A percentile compares a stretch with the other conserved stretches of the same genome.
These are phyloP conservation scores for Ctenoplectra terminalis DNA, from an alignment of 1,140 invertebrate genomes.

Conservation along the genomic window DNA sequence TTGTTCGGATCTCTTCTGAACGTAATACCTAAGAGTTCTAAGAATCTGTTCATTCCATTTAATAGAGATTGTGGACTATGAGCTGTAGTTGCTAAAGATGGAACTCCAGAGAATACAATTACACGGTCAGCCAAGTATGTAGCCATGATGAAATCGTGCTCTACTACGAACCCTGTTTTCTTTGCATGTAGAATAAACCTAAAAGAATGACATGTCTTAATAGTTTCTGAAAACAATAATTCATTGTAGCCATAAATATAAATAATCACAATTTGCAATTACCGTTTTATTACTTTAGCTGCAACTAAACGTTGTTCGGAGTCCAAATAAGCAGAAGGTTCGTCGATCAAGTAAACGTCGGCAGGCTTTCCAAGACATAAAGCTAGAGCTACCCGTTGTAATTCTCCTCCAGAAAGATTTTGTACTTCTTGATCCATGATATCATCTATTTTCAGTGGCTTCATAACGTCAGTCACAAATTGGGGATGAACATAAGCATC, in stretches of 20 bases:
- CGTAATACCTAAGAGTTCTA: slow-evolving; percentile 98
- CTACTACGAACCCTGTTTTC: slow-evolving; percentile 99
- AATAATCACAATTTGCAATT: slow-evolving; percentile 50
- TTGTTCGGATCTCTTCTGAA: slow-evolving; percentile 99
- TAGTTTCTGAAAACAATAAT: neutral
- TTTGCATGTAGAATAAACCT: slow-evolving; percentile 99
- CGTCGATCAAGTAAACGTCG: slow-evolving; percentile 99
- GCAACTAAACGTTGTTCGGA: slow-evolving; percentile 99
- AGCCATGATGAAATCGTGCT: slow-evolving; percentile 99
- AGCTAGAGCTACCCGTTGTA: slow-evolving; percentile 98
- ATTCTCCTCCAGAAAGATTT: slow-evolving; percentile 99
- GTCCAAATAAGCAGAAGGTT: slow-evolving; percentile 99
- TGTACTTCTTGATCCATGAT: slow-evolving; percentile 99
- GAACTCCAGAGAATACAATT: slow-evolving; percentile 98
- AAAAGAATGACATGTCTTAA: slow-evolving; percentile 63
- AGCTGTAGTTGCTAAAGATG: slow-evolving; percentile 94
- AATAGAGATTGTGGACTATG: slow-evolving; percentile 96
- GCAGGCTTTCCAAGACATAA: slow-evolving; percentile 99
- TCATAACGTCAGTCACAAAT: slow-evolving; percentile 99
- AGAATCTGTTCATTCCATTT: slow-evolving; percentile 99
- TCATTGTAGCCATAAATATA: neutral
- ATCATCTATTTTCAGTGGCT: slow-evolving; percentile 98
- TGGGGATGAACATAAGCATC: slow-evolving; percentile 98
- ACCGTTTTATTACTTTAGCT: slow-evolving; percentile 99
- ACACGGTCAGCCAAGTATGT: slow-evolving; percentile 99